These are phyloP conservation scores for Eubucco bourcierii DNA, from an alignment of 2,113 vertebrate genomes.

Conservation along the genomic window DNA sequence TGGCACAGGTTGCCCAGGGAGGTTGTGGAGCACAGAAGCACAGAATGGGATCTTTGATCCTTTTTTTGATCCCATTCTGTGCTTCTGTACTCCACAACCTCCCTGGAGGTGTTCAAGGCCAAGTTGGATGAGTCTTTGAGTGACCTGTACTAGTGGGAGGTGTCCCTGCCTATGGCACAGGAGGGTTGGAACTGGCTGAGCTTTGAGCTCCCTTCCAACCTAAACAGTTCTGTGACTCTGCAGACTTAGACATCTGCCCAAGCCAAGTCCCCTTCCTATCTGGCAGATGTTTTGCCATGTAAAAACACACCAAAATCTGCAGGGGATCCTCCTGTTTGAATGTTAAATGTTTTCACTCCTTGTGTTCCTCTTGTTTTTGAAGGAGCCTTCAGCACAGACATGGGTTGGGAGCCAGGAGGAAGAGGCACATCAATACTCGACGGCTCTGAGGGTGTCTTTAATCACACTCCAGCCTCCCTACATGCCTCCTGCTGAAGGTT, in stretches of 20 bases:
- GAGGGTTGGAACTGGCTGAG: too few species aligned
- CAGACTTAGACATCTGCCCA: neutral
- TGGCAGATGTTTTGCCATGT: neutral
- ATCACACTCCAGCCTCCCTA: neutral
- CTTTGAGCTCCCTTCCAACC: too few species aligned
- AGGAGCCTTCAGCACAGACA: neutral
- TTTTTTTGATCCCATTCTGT: too few species aligned
- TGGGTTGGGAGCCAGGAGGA: neutral
- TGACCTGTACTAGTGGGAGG: too few species aligned
- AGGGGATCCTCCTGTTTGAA: neutral
- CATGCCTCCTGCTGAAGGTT: too few species aligned
- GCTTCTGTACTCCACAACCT: too few species aligned
- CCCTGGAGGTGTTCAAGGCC: too few species aligned
- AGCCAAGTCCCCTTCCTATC: neutral
- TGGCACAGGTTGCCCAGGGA: too few species aligned
- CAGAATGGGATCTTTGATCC: too few species aligned
- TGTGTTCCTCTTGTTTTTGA: neutral
- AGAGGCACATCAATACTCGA: neutral
- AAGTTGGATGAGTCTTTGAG: too few species aligned
- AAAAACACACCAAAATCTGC: neutral
- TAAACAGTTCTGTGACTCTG: neutral
- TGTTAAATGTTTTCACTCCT: constrained; percentile 12
- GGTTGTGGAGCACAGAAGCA: too few species aligned
- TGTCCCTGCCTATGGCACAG: too few species aligned
- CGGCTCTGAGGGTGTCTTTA: neutral